A percentile compares a stretch with the other conserved stretches of the same genome.
phyloP scores from a whole-genome alignment of 2,888 invertebrate genomes.

The Coronaproctus castanopsis region DNA sequence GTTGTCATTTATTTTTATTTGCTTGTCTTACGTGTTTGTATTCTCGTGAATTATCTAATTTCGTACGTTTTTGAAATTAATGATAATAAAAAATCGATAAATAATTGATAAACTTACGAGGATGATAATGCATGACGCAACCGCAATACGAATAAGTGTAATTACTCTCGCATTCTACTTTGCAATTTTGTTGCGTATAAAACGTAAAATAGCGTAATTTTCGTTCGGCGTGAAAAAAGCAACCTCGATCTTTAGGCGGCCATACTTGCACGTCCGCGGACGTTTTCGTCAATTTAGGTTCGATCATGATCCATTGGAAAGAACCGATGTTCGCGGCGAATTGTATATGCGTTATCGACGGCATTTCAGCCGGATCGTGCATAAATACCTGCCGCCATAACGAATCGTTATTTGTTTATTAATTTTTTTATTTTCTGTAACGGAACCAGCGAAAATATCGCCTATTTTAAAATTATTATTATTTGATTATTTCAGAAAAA shows the following conservation, averaged over 20 bases:
- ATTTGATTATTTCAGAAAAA: too few relatives aligned
- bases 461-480: too few relatives aligned
- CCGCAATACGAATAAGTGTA: conserved; percentile 9
- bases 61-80: too few relatives aligned
- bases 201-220: conserved; percentile 12
- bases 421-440: too few relatives aligned
- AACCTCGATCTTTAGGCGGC: conserved; percentile 8
- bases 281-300: conserved; percentile 5
- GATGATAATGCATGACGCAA: conserved; percentile 13
- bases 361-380: conserved; percentile 14
- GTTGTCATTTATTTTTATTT: too few relatives aligned
- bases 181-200: conserved; percentile 14
- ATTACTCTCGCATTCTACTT: conserved; percentile 13
- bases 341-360: conserved; percentile 5
- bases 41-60: too few relatives aligned
- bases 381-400: conserved; percentile 15
- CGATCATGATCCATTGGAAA: conserved; percentile 2
- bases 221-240: conserved; percentile 14
- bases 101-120: too few relatives aligned
- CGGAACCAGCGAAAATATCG: too few relatives aligned
- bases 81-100: too few relatives aligned
- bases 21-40: too few relatives aligned
- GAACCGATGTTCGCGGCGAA: neutral
- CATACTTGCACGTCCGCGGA: conserved; percentile 1
- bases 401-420: neutral